A percentile compares a stretch with the other conserved stretches of the same genome.
Evolutionary conservation across 2,113 vertebrate genomes (phyloP).

Genomic region (Butastur rufipennis): DNA sequence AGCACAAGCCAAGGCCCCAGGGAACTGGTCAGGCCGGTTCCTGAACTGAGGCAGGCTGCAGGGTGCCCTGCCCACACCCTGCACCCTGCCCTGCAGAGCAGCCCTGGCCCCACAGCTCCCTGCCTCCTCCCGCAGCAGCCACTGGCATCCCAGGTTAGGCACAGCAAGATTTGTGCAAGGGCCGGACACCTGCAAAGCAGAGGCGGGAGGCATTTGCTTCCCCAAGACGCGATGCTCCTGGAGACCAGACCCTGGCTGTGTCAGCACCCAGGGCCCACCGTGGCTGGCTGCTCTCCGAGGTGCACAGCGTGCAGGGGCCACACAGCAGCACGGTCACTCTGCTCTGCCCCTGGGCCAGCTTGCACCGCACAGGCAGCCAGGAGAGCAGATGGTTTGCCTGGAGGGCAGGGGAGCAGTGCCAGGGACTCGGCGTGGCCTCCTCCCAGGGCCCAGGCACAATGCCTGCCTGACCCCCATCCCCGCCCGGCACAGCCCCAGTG

Average conservation of each 20-base stretch:
- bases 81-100: not conserved
- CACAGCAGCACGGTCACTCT: fast-evolving
- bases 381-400: not conserved
- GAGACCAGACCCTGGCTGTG: not conserved
- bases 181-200: not conserved
- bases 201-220: not conserved
- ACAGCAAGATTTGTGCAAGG: not conserved
- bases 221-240: not conserved
- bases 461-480: not conserved
- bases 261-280: fast-evolving
- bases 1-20: not conserved
- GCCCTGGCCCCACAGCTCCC: fast-evolving
- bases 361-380: fast-evolving
- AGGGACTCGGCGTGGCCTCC: not conserved
- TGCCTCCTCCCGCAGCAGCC: not conserved
- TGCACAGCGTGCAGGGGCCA: not conserved
- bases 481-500: fast-evolving
- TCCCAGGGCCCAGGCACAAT: not conserved
- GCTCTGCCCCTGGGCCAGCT: not conserved
- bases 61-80: not conserved
- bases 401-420: not conserved
- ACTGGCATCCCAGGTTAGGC: not conserved
- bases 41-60: not conserved
- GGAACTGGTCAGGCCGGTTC: slow-evolving; percentile 43
- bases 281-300: fast-evolving